Percentiles rank a stretch among this genome's conserved stretches.
These are phyloP conservation scores for Erynnis tages DNA, from an alignment of 2,888 invertebrate genomes.

Conservation along the genomic window DNA sequence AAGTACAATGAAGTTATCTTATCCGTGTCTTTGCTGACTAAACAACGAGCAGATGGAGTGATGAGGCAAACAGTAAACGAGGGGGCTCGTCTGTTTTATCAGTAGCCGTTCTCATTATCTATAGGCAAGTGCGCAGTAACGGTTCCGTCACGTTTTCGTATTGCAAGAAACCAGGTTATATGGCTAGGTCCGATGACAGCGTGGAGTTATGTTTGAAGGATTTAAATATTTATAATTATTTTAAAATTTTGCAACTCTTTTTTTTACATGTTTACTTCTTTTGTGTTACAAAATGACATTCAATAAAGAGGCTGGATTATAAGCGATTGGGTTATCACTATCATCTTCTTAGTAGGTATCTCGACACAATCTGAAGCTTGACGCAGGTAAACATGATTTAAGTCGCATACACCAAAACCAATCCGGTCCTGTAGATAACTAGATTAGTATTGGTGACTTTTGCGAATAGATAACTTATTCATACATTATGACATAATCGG, in stretches of 20 bases:
- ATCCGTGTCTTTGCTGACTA: slow-evolving; percentile 44
- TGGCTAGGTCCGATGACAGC: too few relatives aligned
- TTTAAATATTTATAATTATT: too few relatives aligned
- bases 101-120: slow-evolving; percentile 36
- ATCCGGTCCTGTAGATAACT: neutral
- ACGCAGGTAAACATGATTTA: neutral
- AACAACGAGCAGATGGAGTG: slow-evolving; percentile 43
- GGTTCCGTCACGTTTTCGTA: slow-evolving; percentile 19
- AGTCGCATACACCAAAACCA: neutral
- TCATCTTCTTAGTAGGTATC: too few relatives aligned
- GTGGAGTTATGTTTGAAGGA: too few relatives aligned
- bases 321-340: too few relatives aligned
- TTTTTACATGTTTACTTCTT: too few relatives aligned
- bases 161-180: neutral
- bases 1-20: slow-evolving; percentile 35
- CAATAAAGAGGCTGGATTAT: too few relatives aligned
- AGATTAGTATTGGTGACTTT: neutral
- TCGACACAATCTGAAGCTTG: neutral
- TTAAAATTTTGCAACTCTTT: too few relatives aligned
- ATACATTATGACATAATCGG: slow-evolving; percentile 1
- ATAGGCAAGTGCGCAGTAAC: slow-evolving; percentile 42
- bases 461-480: neutral
- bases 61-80: slow-evolving; percentile 43
- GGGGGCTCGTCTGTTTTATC: slow-evolving; percentile 53
- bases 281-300: too few relatives aligned